Base-by-base conservation (phyloP, 2,888 invertebrate species). In the Sericinus montela region DNA sequence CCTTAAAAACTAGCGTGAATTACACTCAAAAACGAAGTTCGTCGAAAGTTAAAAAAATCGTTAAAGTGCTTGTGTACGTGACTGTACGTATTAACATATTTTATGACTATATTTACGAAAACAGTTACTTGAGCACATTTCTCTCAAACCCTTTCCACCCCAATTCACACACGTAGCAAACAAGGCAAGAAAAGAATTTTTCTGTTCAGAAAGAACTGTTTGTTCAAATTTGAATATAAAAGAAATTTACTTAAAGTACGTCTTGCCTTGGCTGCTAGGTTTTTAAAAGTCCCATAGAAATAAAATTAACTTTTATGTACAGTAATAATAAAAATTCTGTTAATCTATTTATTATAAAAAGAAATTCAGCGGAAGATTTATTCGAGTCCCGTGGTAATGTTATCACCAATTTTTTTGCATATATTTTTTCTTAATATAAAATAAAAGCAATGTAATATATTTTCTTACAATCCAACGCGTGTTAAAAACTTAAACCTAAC, bases 201-300 rank as follows among this genome's bases (percentile, higher is more conserved):
- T 19, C 5, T 19, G 19, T 19, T 19, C 19, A 19, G 5, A 19
- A 19, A 2, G 5, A 19, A 19, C 5, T 19, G 19, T n/a, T n/a
- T n/a, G n/a, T n/a, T 38, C 11, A 11, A 11, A 35, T n/a, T 36
- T 15, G 10, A 5, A 7, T 19, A 16, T 19, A 38, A 35, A 29
- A n/a, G 6, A 8, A 25, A 28, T 11, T 16, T 34, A 43, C 43
- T 9, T 13, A 25, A n/a, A 14, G 11, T 13, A 13, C 32, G 46
- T 60, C 76, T 85, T 87, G 86, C 86, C 86, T 76, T 63, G 50
- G 60, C 68, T 76, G 86, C 85, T 86, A 87, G 83, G 85, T 74
- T 62, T 70, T 32, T 32, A 32, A 39, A 55, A 58, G 54, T 54
- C 58, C 61, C 63, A 53, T 56, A 62, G 57, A 41, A 45, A 48